Evolutionary conservation across 2,888 invertebrate genomes (phyloP), one percentile per base, ranked within the genome.

Genomic region (Xanthia togata): DNA sequence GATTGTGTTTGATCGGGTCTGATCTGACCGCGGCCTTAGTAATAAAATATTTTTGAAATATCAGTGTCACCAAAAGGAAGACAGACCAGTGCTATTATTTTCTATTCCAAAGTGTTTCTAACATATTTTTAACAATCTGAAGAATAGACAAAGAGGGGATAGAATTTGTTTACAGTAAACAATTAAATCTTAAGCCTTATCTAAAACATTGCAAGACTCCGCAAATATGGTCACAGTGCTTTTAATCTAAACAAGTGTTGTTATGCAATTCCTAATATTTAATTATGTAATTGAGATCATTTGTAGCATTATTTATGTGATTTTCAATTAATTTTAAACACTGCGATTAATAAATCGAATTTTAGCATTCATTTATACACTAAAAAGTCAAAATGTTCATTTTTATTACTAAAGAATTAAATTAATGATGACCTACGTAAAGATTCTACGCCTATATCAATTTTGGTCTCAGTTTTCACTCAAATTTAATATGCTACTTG

Each of bases 401-500:
- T 50, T 69, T 72, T 59, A 69, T n/a, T 60, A 47, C 14, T 70
- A 79, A 26, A 44, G 3, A 69, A 60, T 50, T 31, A 68, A 81
- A 75, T 38, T 53, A 50, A 68, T 41, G 53, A 31, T 31, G 38
- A 60, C 59, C 41, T 68, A 70, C n/a, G 14, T n/a, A 26, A 60
- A 68, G 31, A 81, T 53, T 69, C 50, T 85, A 84, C 69, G 68
- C 59, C 68, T 84, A 86, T 72, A 68, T 79, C 70, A 81, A 83
- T 77, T 87, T 86, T 88, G 87, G 79, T 87, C 81, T 79, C 75
- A 82, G 72, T 84, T 83, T 83, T 59, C 50, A 76, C 57, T 83
- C 73, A 70, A 82, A 72, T 68, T 82, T 62, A 69, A 70, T 72
- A 44, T 55, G 35, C 63, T 75, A 81, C 53, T 26, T 44, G 31